Conservation (phyloP, 2,888 invertebrate species). For the Stratiomys singularior region DNA sequence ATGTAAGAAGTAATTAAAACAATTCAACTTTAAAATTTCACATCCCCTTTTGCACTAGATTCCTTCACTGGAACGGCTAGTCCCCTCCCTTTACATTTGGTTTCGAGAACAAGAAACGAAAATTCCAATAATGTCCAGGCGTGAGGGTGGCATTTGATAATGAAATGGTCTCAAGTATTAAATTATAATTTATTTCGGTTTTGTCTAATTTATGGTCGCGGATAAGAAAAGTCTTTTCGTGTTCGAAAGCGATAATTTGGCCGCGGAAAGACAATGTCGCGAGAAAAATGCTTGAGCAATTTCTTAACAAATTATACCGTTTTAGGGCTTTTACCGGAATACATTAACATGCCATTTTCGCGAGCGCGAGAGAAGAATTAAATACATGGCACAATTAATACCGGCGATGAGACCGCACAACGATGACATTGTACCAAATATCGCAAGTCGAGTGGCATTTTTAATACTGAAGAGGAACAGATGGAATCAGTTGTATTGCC, state of each 20-base stretch:
- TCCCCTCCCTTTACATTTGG: too few relatives aligned
- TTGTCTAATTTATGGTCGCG: conserved; percentile 38
- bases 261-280: not conserved
- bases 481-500: conserved; percentile 1
- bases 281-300: conserved; percentile 28
- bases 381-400: conserved; percentile 45
- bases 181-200: conserved; percentile 45
- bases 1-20: too few relatives aligned
- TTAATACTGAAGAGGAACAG: not conserved
- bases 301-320: conserved; percentile 43
- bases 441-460: not conserved
- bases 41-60: too few relatives aligned
- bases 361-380: not conserved
- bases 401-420: conserved; percentile 29
- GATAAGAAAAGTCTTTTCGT: conserved; percentile 34
- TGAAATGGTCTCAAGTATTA: conserved; percentile 43
- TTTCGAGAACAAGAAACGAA: not conserved
- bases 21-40: too few relatives aligned
- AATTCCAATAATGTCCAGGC: conserved; percentile 6
- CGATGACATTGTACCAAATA: conserved; percentile 13
- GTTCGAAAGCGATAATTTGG: conserved; percentile 32
- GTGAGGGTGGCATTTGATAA: conserved; percentile 20
- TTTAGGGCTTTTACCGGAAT: conserved; percentile 46
- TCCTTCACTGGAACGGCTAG: too few relatives aligned
- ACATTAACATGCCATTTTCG: conserved; percentile 48